Conservation (phyloP, 2,113 vertebrate species). For the Saccopteryx leptura region DNA sequence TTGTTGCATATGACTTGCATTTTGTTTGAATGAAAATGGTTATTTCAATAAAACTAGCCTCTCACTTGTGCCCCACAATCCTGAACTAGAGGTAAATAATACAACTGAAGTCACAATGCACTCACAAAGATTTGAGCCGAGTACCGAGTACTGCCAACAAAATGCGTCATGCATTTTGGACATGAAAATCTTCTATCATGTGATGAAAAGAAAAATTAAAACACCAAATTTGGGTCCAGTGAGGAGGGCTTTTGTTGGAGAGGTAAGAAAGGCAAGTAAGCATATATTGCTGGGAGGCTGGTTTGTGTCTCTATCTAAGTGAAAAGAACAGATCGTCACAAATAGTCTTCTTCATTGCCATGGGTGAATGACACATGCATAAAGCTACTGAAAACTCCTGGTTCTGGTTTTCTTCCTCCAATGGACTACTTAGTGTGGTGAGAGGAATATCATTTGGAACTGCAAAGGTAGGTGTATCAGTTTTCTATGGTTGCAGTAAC, state of each 20-base stretch:
- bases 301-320: not conserved
- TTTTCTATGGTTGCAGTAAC: not conserved
- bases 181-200: not conserved
- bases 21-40: not conserved
- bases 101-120: not conserved
- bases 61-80: not conserved
- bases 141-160: not conserved
- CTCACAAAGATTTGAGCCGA: not conserved
- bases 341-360: not conserved
- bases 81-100: conserved; percentile 8
- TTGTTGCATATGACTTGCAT: not conserved
- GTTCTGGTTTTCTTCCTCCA: not conserved
- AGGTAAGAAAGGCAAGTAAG: not conserved
- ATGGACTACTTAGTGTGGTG: not conserved
- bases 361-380: accelerated
- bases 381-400: not conserved
- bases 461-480: not conserved
- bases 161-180: not conserved
- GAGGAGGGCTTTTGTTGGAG: not conserved
- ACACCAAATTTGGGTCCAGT: not conserved
- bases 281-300: not conserved
- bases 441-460: not conserved
- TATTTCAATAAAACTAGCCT: not conserved
- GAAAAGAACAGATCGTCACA: not conserved
- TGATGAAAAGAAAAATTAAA: not conserved